Evolutionary conservation across 2,888 invertebrate species (phyloP), one percentile per base, ranked within the genome.

Genomic region (Saturnia pavonia): DNA sequence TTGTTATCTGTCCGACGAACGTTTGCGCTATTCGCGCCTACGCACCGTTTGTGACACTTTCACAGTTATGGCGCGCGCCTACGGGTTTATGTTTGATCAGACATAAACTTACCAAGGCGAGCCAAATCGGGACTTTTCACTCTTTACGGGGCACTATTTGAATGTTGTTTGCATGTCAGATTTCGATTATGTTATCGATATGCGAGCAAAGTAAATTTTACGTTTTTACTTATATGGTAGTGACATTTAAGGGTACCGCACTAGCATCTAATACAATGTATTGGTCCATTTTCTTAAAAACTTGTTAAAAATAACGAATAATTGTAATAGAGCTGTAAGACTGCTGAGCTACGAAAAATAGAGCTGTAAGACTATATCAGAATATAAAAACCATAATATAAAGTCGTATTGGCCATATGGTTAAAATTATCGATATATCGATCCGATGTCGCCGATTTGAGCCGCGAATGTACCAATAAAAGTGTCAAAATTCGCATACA

Each of bases 41-140:
- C 92, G 86, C 90, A 83, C 71, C 69, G 76, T 76, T 81, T 82
- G 85, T 87, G 88, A 88, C 87, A 87, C 91, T 90, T 91, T 91
- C 91, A 83, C 88, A 84, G 84, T 80, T 82, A 85, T 82, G 83
- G 82, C 82, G 86, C 82, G 86, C 90, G 87, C 89, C 90, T 88
- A 91, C 89, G 85, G 84, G 80, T 84, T 84, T 82, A 80, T 85
- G 81, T 86, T 88, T 82, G 83, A 85, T 85, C 80, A 86, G 85
- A 86, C 86, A 87, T 84, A 83, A 88, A 87, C 84, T 83, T 79
- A 84, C 80, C 80, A 83, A 81, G 84, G 75, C 76, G 78, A 75
- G 75, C 82, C 83, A 83, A 87, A 87, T 87, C 79, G 82, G 80
- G 75, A 82, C 82, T 86, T 87, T 87, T 83, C 82, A 81, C 81